Percentiles rank a stretch among this genome's conserved stretches.
phyloP scores from a whole-genome alignment of 2,888 invertebrate species.

The Cantharis rufa region DNA sequence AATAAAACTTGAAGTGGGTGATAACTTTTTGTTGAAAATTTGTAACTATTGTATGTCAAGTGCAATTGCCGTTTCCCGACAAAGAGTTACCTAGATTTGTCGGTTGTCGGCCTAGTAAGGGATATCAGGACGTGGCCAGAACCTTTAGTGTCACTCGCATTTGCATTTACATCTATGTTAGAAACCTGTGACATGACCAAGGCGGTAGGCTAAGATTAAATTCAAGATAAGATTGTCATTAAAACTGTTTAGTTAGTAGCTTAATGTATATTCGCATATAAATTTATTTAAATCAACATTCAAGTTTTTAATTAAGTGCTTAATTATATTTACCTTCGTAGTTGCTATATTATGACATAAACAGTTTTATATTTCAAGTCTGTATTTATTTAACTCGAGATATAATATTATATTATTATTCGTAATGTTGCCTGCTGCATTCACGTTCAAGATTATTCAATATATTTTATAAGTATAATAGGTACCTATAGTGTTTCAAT shows the following conservation, averaged over 20 bases:
- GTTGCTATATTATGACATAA: background rate
- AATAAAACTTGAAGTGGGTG: background rate
- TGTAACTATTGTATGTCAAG: slow-evolving; percentile 15
- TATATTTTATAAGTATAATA: background rate
- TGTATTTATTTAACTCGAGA: background rate
- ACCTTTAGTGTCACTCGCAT: slow-evolving; percentile 37
- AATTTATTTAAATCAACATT: slow-evolving; percentile 4
- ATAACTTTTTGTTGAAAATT: background rate
- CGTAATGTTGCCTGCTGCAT: background rate
- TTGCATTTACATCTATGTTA: slow-evolving; percentile 52
- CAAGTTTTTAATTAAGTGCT: background rate
- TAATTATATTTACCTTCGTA: background rate
- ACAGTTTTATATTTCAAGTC: background rate
- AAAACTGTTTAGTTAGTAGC: slow-evolving; percentile 47
- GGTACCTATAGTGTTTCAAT: background rate
- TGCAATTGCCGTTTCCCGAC: slow-evolving; percentile 11
- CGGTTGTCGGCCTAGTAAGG: slow-evolving; percentile 15
- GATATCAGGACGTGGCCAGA: slow-evolving; percentile 23
- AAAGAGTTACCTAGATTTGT: slow-evolving; percentile 14
- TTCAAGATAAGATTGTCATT: slow-evolving; percentile 47
- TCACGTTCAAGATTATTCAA: background rate
- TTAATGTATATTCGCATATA: slow-evolving; percentile 10
- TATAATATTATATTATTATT: background rate
- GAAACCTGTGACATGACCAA: slow-evolving; percentile 49
- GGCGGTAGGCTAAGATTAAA: slow-evolving; percentile 50